Evolutionary conservation across 2,797 vertebrate species (phyloP), one percentile per base, ranked within the genome.

Genomic region (Rhinophrynus dorsalis): DNA sequence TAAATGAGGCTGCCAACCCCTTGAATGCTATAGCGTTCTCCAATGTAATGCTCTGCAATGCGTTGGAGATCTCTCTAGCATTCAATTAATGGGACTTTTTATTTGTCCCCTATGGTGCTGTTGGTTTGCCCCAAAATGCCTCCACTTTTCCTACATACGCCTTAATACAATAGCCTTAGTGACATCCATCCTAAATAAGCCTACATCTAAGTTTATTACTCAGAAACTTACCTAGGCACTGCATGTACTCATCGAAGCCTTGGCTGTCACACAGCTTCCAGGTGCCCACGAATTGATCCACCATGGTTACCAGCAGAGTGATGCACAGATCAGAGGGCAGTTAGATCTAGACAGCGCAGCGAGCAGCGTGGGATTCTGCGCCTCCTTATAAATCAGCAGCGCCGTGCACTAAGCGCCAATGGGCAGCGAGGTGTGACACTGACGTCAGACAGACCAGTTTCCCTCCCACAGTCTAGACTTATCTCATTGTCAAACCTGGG

Each of bases 181-280:
- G n/a, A n/a, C n/a, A n/a, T n/a, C n/a, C n/a, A n/a, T n/a, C n/a
- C n/a, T n/a, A n/a, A n/a, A n/a, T n/a, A n/a, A n/a, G n/a, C n/a
- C n/a, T n/a, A n/a, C n/a, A n/a, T n/a, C n/a, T n/a, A n/a, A n/a
- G n/a, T n/a, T n/a, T n/a, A n/a, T n/a, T n/a, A n/a, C n/a, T n/a
- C n/a, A n/a, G n/a, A 15, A 12, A 15, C 69, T 59, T 60, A 73
- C 70, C 70, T 21, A 73, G 27, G 9, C 45, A 33, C 30, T 67
- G 62, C 70, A 73, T 73, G 29, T 73, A 73, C 24, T 73, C 70
- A 67, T 73, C 70, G 29, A 73, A 73, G 44, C 70, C 70, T 62
- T 73, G 62, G 62, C 70, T 73, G 27, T 73, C 70, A 44, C 35
- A 0, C 62, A 73, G 47, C 70, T 67, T 73, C 70, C 70, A 73